Evolutionary conservation across 2,888 invertebrate genomes (phyloP), one percentile per base, ranked within the genome.

Genomic region (Campopleginae sp.): DNA sequence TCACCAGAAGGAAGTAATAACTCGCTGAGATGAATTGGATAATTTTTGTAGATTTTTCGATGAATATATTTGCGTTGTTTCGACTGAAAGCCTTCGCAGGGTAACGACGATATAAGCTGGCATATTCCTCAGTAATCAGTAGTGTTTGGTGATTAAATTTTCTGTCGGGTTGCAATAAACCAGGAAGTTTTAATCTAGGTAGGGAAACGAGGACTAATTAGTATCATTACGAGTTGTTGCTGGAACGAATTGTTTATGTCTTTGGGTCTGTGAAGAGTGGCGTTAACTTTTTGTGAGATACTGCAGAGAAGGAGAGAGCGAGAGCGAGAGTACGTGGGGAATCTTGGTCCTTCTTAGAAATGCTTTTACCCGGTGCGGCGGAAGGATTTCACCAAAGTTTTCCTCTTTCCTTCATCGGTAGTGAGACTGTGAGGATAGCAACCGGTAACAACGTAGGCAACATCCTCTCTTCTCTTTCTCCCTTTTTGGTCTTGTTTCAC

Each of bases 351-450:
- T 48, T 38, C 54, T 33, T 54, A 51, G 38, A 74, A 81, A 71
- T 77, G 81, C 77, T 84, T 80, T 80, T 80, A 84, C 81, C 51
- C 61, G 61, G 70, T 44, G 44, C 14, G 33, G 44, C 14, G 33
- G 61, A 63, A 80, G 72, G 80, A 48, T 58, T 58, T 46, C 61
- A 61, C 19, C 42, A 72, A 78, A 83, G 78, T 76, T 78, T 74
- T 68, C 42, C 80, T 68, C 68, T 51, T 74, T 70, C 72, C 65
- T 80, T 85, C 65, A 65, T 76, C 72, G 84, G 75, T 80, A 58
- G 70, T 76, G 74, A 81, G 78, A 66, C 80, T 66, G 80, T 80
- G 83, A 72, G 70, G 70, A 70, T 38, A 75, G 61, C 77, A 46
- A 78, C 61, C 72, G 46, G 75, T 84, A 77, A 76, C 46, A 74